A percentile compares a stretch with the other conserved stretches of the same genome.
phyloP scores from a whole-genome alignment of 1,140 invertebrate genomes.

The Caenorhabditis remanei region DNA sequence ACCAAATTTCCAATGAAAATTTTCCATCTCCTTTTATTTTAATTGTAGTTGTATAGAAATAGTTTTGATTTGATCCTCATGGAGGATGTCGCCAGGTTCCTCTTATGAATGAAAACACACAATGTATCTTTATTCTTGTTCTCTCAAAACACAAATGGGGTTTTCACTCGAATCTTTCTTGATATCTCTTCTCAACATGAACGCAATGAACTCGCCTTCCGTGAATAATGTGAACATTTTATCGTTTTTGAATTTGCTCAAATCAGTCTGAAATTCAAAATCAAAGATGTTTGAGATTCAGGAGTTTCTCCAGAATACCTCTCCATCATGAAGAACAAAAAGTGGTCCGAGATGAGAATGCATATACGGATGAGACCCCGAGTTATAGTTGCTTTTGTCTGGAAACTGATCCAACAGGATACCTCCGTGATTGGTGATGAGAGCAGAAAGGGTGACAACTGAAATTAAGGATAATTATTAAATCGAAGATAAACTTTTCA shows the following conservation, averaged over 20 bases:
- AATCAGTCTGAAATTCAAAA: neutral
- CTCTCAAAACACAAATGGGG: neutral
- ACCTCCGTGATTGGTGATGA: neutral
- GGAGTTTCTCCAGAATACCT: neutral
- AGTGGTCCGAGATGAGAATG: slow-evolving; percentile 1
- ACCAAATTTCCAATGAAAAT: no score
- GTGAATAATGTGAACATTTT: neutral
- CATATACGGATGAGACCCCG: slow-evolving; percentile 3
- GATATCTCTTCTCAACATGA: neutral
- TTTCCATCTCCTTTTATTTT: no score
- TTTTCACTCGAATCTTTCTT: neutral
- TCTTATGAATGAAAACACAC: no score
- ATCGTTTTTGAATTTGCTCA: neutral
- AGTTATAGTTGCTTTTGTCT: neutral
- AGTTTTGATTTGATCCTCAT: no score
- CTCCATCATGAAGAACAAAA: neutral
- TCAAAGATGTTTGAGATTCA: neutral
- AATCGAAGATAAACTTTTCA: no score
- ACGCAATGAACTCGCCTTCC: neutral
- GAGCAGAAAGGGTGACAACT: neutral
- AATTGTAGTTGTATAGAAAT: no score
- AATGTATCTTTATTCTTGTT: neutral
- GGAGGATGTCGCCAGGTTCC: no score
- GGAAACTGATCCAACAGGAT: neutral
- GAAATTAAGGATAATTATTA: neutral